Evolutionary conservation across 92 coral and sea anemone species (phyloP).

Genomic region (Epizoanthus ramosus): DNA sequence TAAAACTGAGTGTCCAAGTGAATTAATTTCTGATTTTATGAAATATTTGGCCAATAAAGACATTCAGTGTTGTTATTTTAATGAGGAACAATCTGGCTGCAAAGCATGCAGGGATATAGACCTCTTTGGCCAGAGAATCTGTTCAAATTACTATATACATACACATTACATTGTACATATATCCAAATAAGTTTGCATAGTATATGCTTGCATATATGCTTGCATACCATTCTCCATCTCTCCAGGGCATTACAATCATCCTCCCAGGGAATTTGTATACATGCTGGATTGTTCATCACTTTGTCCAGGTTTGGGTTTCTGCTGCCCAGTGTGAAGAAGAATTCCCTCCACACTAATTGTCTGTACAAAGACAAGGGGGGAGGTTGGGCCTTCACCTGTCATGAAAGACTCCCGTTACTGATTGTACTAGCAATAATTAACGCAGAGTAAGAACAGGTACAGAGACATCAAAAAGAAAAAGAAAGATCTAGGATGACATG

Average conservation of each 20-base stretch:
- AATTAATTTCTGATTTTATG: no score
- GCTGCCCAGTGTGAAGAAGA: slow-evolving; percentile 84
- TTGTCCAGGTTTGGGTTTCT: slow-evolving; percentile 82
- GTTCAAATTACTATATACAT: no score
- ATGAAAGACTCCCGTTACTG: neutral
- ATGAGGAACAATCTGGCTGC: no score
- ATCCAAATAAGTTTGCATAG: neutral
- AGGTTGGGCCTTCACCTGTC: slow-evolving; percentile 77
- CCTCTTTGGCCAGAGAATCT: no score
- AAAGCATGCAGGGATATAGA: no score
- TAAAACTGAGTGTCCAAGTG: no score
- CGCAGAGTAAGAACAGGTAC: neutral
- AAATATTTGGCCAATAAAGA: no score
- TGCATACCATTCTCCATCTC: slow-evolving; percentile 79
- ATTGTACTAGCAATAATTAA: neutral
- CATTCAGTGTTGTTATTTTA: no score
- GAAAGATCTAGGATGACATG: no score
- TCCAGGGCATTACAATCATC: slow-evolving; percentile 54
- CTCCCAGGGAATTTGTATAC: slow-evolving; percentile 85
- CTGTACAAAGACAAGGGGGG: slow-evolving; percentile 86
- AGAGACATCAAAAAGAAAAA: no score
- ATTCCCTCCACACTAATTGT: slow-evolving; percentile 91
- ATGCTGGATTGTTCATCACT: slow-evolving; percentile 70
- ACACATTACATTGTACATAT: no score
- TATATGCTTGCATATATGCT: neutral